Conservation (phyloP, 1,140 invertebrate species). For the Myzus persicae region DNA sequence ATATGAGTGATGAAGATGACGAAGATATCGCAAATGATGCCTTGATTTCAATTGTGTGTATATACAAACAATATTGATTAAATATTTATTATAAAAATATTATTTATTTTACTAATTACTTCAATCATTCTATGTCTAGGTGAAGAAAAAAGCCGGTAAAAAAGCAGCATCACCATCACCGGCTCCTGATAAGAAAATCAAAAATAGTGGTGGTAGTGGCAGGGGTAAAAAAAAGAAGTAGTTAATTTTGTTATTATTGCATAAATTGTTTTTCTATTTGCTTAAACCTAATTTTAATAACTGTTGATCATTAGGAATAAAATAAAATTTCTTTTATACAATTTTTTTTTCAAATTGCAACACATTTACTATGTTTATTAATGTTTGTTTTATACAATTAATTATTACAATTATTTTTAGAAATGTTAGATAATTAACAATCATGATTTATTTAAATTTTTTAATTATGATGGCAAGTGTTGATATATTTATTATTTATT, state of each 20-base stretch:
- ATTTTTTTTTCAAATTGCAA: background rate
- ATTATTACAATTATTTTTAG: background rate
- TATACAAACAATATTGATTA: conserved; percentile 31
- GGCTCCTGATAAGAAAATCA: background rate
- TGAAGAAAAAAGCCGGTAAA: conserved; percentile 63
- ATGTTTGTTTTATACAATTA: background rate
- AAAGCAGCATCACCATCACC: conserved; percentile 16
- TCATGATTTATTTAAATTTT: background rate
- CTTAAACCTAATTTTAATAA: background rate
- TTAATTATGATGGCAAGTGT: background rate
- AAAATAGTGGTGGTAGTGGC: conserved; percentile 35
- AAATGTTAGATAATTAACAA: background rate
- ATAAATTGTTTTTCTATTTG: background rate
- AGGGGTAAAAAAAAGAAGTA: conserved; percentile 45
- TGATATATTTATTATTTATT: no score
- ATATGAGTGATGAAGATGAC: conserved; percentile 66
- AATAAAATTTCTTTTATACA: background rate
- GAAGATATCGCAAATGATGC: conserved; percentile 77
- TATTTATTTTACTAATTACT: background rate
- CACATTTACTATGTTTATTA: background rate
- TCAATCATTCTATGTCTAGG: conserved; percentile 59
- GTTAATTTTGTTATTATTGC: conserved; percentile 22
- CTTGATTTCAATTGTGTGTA: conserved; percentile 77
- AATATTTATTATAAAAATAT: no score
- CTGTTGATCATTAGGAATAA: background rate